Base-by-base conservation (phyloP, 92 coral and sea anemone genomes). In the Porites rus region DNA sequence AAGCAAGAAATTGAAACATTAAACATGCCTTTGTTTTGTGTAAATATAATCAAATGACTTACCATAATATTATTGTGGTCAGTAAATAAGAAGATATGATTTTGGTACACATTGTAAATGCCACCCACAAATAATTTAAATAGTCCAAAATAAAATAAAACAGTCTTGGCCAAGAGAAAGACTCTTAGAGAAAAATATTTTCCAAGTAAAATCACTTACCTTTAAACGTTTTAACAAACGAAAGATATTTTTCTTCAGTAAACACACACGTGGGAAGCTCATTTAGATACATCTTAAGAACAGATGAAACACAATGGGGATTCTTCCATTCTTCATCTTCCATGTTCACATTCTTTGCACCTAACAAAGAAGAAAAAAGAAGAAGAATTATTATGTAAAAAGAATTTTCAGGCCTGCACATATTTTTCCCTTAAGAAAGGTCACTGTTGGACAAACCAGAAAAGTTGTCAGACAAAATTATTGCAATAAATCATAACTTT, bases 251-350 rank as follows among this genome's bases (percentile, higher is more conserved):
- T 31, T 94, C 94, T 58, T 91, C 88, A 7, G 98, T 94, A 25
- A 95, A 88, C 63, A 97, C 88, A 83, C 95, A 88, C 0, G 84
- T 74, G 66, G 98, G 99, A 25, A 97, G 92, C 89, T 97, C 98
- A 77, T 93, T 90, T 9, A 97, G 82, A 75, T 91, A 97, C 75
- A 90, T 83, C 74, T 85, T 88, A 9, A 97, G 82, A 43, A 95
- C 99, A 43, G 98, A 63, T 0, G 99, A 93, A 61, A 93, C 83
- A 69, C 95, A 96, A 69, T 93, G 96, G 12, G 99, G 98, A 71
- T 90, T 88, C 17, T 83, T 74, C 99, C 99, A 97, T 79, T 97
- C 99, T 72, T 97, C 96, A 52, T 96, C 99, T 53, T 86, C 85
- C 99, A 97, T 97, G 65, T 93, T 88, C 7, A 97, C 99, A 53